Base-by-base conservation (phyloP, 2,113 vertebrate species). In the Manacus vitellinus region DNA sequence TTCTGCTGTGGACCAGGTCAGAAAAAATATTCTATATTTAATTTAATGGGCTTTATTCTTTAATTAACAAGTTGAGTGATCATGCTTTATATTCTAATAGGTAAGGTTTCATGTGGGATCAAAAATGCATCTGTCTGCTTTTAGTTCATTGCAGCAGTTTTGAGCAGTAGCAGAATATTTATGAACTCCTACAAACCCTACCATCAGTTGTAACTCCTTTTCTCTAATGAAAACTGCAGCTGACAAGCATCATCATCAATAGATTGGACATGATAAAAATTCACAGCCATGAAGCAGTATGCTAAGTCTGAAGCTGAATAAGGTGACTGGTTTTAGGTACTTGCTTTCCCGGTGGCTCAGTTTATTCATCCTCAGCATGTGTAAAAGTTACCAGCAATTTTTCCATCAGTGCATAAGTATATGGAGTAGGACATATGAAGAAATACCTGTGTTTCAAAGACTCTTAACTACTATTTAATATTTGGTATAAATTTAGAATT, bases 241-340 rank as follows among this genome's bases (percentile, higher is more conserved):
- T 97, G 97, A 95, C 94, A 97, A 94, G 89, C 51, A 95, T 73
- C 67, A 93, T 5, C 91, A 84, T 92, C 92, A 94, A 79, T 90
- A 95, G 70, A 86, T 92, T 92, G 80, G 77, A 66, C 79, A 92
- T 74, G 92, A 75, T 95, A 92, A 92, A 85, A 82, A 92, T 97
- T 95, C 88, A 62, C 78, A 91, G 91, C 51, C 58, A 63, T 73
- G 85, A 96, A 95, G 75, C 43, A 94, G 43, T 68, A 63, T 93
- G 51, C 27, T 37, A 84, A 77, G 65, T 85, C 74, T 91, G 89
- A 79, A 92, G 74, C 65, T 92, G 88, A 72, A n/a, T 89, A 67
- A 86, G 87, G 41, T 80, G 43, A 61, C 75, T 55, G 55, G 70
- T 27, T 87, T 81, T 72, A 83, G 41, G 68, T 84, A 39, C 27